phyloP scores from a whole-genome alignment of 92 coral and sea anemone genomes.

The Bergia sp. region DNA sequence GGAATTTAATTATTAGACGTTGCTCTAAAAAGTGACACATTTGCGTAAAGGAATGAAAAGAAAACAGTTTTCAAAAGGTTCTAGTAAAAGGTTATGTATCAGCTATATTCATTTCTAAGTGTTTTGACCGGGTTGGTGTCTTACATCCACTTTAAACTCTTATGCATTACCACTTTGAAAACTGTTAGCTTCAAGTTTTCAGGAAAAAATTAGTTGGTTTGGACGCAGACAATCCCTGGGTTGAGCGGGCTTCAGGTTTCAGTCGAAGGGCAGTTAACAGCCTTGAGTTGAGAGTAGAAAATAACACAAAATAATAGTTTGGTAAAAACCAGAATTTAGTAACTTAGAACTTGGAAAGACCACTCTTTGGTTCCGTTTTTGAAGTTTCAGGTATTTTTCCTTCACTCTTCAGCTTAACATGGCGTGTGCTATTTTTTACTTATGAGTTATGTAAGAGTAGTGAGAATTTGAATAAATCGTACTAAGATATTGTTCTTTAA shows the following conservation, averaged over 20 bases:
- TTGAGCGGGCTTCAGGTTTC: not conserved
- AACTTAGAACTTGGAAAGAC: no score
- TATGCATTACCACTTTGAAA: not conserved
- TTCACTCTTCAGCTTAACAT: no score
- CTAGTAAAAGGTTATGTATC: slow-evolving; percentile 11
- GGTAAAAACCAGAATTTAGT: no score
- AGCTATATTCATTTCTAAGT: not conserved
- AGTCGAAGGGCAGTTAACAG: not conserved
- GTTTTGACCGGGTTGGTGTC: not conserved
- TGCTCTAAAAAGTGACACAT: not conserved
- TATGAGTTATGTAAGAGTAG: no score
- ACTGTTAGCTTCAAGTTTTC: not conserved
- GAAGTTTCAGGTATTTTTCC: no score
- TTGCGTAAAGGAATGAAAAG: not conserved
- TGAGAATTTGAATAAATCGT: no score
- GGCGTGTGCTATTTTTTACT: no score
- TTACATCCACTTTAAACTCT: not conserved
- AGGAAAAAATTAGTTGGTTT: no score
- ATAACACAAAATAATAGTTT: no score
- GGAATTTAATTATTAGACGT: not conserved
- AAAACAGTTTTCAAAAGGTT: not conserved
- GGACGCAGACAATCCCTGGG: not conserved
- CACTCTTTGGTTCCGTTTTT: no score
- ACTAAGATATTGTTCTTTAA: not conserved
- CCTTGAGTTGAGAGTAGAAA: not conserved